phyloP scores from a whole-genome alignment of 2,888 invertebrate genomes.

The Crossocerus cetratus region DNA sequence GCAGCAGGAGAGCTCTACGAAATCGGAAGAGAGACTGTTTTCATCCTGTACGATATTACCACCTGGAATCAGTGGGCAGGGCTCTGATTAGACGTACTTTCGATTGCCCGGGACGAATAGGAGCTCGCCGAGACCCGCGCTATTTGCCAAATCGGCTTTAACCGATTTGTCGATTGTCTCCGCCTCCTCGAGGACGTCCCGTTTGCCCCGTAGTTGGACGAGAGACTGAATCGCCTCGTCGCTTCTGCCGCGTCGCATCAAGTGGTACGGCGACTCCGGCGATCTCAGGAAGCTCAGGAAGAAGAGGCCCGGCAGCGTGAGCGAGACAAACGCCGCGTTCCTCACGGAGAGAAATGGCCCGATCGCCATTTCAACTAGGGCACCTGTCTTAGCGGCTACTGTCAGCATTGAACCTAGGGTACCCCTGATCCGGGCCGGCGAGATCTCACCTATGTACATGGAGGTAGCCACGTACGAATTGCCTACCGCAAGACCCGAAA shows the following conservation, averaged over 20 bases:
- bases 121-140: slow-evolving; percentile 35
- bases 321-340: slow-evolving; percentile 32
- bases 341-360: slow-evolving; percentile 49
- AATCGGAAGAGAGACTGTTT: not conserved
- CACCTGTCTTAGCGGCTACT: slow-evolving; percentile 38
- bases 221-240: slow-evolving; percentile 30
- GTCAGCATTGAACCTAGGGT: slow-evolving; percentile 37
- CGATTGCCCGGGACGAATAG: slow-evolving; percentile 40
- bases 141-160: slow-evolving; percentile 37
- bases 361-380: slow-evolving; percentile 27
- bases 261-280: slow-evolving; percentile 54
- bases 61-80: not conserved
- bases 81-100: slow-evolving; percentile 17
- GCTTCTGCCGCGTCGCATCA: slow-evolving; percentile 34
- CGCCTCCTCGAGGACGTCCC: slow-evolving; percentile 35
- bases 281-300: slow-evolving; percentile 20
- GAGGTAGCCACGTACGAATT: slow-evolving; percentile 16
- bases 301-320: slow-evolving; percentile 28
- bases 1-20: slow-evolving; percentile 37
- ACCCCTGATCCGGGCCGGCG: slow-evolving; percentile 47
- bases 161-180: slow-evolving; percentile 44
- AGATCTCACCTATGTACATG: slow-evolving; percentile 51
- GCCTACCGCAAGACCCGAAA: slow-evolving; percentile 35
- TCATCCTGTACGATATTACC: not conserved
- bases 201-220: slow-evolving; percentile 35